Base-by-base conservation (phyloP, 2,888 invertebrate genomes). In the Acleris laterana region DNA sequence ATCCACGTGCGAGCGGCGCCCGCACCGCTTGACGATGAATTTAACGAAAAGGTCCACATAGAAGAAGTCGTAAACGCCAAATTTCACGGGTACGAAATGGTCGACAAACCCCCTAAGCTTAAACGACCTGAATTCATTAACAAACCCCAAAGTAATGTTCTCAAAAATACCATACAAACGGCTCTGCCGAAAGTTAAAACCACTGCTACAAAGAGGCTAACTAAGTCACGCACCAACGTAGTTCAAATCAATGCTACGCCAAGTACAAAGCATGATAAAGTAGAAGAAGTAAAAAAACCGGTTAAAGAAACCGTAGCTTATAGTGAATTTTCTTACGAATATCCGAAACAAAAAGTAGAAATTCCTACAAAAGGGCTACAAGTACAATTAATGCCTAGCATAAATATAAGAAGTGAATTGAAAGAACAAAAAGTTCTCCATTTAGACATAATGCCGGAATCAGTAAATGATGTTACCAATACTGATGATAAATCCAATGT, bases 21-120 rank as follows among this genome's bases (percentile, higher is more conserved):
- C 3, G 83, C 80, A 61, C 92, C 92, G 55, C 80, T 93, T 63
- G 93, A 93, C 64, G 88, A 93, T 63, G 87, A 92, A 63, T 93
- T 92, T 73, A 93, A 93, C 70, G 88, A 92, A 77, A 90, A 89
- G 79, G 81, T 90, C 68, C 90, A 91, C 72, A 89, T 93, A 57
- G 88, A 92, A 75, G 88, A 93, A 83, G 75, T 93, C 32, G 93
- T 93, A 6, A 88, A 88, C 71, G 93, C 93, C n/a, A 93, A 92
- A 81, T 90, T 93, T 73, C 84, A 89, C 73, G 89, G 90, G 32
- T 78, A 87, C 75, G 88, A 89, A 83, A 81, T 90, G 56, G 70
- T 85, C 70, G 82, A 87, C 69, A 81, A 78, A 69, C 56, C 74
- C 53, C 19, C 56, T 25, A 68, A 69, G 53, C 64, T 70, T 60